phyloP scores from a whole-genome alignment of 2,888 invertebrate genomes.

The Allolobophora icterica region DNA sequence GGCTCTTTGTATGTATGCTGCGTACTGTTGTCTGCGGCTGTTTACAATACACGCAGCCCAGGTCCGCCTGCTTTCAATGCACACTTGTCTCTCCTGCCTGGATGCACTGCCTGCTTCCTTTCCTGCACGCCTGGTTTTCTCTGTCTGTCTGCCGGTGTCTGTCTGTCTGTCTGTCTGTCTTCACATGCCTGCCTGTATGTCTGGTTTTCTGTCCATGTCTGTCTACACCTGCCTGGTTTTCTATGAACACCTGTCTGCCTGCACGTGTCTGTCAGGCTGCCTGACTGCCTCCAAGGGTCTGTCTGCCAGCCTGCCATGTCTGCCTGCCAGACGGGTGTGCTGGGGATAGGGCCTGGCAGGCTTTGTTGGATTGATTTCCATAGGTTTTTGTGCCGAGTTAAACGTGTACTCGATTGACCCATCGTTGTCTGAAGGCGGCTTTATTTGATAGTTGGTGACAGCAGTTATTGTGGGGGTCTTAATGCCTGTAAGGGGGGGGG shows the following conservation, averaged over 20 bases:
- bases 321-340: neutral
- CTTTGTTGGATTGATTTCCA: neutral
- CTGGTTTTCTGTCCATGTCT: neutral
- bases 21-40: too few species aligned
- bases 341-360: neutral
- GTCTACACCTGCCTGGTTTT: neutral
- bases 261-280: too few species aligned
- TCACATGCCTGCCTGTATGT: too few species aligned
- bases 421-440: neutral
- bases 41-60: too few species aligned
- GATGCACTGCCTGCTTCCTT: neutral
- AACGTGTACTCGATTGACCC: neutral
- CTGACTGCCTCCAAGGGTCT: neutral
- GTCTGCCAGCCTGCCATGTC: neutral
- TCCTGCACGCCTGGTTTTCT: neutral
- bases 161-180: neutral
- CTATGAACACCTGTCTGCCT: neutral
- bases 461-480: neutral
- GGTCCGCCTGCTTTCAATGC: too few species aligned
- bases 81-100: neutral
- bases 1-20: neutral
- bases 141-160: neutral
- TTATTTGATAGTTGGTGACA: neutral
- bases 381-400: neutral
- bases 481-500: neutral